These are phyloP conservation scores for Eilema depressum DNA, from an alignment of 2,888 invertebrate genomes.

Conservation along the genomic window DNA sequence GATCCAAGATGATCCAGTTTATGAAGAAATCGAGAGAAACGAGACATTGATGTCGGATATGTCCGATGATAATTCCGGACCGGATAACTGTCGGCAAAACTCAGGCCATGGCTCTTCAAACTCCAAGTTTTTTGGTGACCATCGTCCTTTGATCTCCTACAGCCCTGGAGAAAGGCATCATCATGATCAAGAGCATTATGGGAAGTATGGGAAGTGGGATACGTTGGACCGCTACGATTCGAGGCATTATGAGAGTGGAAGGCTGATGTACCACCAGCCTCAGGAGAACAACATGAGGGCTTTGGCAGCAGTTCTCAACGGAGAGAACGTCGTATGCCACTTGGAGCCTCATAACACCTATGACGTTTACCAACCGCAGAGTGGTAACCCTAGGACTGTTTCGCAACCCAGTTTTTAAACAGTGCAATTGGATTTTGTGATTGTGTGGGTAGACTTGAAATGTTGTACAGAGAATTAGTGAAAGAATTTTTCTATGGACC, in stretches of 20 bases:
- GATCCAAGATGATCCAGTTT: conserved; percentile 92
- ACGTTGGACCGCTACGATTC: conserved; percentile 84
- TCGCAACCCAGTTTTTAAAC: conserved; percentile 84
- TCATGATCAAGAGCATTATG: conserved; percentile 81
- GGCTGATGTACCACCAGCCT: conserved; percentile 85
- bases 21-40: conserved; percentile 92
- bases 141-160: conserved; percentile 93
- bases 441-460: conserved; percentile 29
- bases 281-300: conserved; percentile 87
- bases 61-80: conserved; percentile 90
- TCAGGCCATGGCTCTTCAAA: conserved; percentile 84
- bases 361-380: conserved; percentile 81
- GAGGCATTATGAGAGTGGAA: conserved; percentile 82
- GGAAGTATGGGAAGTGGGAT: conserved; percentile 85
- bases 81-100: conserved; percentile 90
- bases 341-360: conserved; percentile 90
- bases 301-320: conserved; percentile 93
- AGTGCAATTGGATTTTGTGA: conserved; percentile 55
- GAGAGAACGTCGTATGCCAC: conserved; percentile 95
- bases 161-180: conserved; percentile 89
- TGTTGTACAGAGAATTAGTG: conserved; percentile 78
- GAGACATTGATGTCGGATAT: conserved; percentile 92
- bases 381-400: conserved; percentile 81
- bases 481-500: conserved; percentile 82
- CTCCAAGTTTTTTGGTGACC: conserved; percentile 93